phyloP scores from a whole-genome alignment of 2,797 vertebrate species.

The Thunnus albacares region DNA sequence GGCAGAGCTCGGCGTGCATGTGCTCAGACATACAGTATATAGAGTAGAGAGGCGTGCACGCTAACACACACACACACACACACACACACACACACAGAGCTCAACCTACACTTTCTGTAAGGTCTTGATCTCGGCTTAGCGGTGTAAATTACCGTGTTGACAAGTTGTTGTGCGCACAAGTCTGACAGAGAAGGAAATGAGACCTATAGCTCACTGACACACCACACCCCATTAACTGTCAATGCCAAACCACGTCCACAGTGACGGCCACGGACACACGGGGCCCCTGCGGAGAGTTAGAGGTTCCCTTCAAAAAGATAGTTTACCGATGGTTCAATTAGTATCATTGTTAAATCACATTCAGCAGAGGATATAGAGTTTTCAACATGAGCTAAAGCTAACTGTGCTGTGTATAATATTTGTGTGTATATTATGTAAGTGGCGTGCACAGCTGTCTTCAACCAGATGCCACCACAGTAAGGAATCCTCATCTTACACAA shows the following conservation, averaged over 20 bases:
- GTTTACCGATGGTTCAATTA: neutral
- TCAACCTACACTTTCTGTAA: neutral
- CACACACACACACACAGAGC: constrained; percentile 19
- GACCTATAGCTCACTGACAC: constrained; percentile 41
- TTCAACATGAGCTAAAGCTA: too few relatives aligned
- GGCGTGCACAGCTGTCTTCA: too few relatives aligned
- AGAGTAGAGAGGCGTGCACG: neutral
- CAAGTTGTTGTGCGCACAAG: constrained; percentile 65
- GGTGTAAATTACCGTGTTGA: constrained; percentile 69
- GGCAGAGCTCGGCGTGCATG: neutral
- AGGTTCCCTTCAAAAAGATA: neutral
- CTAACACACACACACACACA: neutral
- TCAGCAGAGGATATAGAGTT: neutral
- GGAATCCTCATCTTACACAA: too few relatives aligned
- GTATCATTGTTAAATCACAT: neutral
- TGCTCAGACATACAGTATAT: constrained; percentile 32
- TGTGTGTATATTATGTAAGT: too few relatives aligned
- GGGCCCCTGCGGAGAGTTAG: neutral
- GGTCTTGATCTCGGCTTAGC: constrained; percentile 32
- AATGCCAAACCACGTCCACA: constrained; percentile 22
- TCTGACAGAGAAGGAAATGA: constrained; percentile 70
- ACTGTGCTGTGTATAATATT: too few relatives aligned
- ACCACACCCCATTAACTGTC: constrained; percentile 55
- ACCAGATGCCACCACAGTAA: too few relatives aligned
- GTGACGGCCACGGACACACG: constrained; percentile 6